A percentile compares a stretch with the other conserved stretches of the same genome.
Evolutionary conservation across 2,888 invertebrate species (phyloP).

Genomic region (Clistopyga incitator): DNA sequence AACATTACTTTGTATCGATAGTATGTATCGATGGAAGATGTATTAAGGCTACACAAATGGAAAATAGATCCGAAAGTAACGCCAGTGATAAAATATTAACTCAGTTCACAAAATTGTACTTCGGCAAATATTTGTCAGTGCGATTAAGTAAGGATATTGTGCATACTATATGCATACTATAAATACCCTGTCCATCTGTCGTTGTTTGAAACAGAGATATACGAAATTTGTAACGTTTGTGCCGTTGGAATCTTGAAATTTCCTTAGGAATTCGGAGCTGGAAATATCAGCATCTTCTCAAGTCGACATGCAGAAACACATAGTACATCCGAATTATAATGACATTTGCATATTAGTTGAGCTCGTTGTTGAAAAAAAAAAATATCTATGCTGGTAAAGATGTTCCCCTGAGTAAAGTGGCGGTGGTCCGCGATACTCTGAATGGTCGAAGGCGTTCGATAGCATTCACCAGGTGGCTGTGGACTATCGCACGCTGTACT

Average conservation of each 20-base stretch:
- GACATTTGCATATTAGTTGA: neutral
- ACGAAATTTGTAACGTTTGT: no score
- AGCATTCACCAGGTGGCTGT: constrained; percentile 66
- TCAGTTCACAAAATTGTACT: no score
- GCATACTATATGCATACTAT: neutral
- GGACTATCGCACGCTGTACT: constrained; percentile 47
- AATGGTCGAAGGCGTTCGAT: constrained; percentile 42
- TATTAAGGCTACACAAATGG: no score
- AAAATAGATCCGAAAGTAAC: no score
- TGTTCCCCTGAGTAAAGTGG: neutral
- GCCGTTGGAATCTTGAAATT: no score
- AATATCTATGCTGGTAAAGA: neutral
- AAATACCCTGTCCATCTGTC: neutral
- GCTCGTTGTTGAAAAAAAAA: neutral
- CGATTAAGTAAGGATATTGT: no score
- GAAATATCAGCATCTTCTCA: neutral
- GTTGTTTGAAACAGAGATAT: no score
- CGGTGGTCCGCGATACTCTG: neutral
- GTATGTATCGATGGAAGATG: no score
- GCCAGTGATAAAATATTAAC: no score
- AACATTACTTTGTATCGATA: no score
- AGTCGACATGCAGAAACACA: neutral
- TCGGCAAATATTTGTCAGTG: no score
- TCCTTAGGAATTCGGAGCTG: no score
- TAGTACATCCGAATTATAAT: neutral